These are phyloP conservation scores for Sarcophaga peregrina DNA, from an alignment of 1,140 invertebrate genomes.

Conservation along the genomic window DNA sequence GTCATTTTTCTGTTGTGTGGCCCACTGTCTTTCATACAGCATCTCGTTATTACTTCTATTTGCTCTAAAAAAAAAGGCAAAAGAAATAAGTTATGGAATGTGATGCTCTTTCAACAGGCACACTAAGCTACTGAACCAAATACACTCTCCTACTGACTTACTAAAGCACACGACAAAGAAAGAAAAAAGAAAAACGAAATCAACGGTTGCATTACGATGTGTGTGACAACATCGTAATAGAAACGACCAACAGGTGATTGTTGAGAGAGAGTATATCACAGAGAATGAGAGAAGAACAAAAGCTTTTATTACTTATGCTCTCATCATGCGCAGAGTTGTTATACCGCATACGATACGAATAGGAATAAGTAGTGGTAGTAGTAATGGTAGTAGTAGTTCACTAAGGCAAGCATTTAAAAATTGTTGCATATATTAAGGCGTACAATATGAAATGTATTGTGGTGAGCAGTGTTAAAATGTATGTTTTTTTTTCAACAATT, in stretches of 20 bases:
- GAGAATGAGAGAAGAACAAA: neutral
- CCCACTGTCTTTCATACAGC: neutral
- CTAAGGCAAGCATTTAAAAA: conserved; percentile 45
- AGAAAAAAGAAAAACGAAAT: neutral
- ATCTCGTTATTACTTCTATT: neutral
- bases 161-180: neutral
- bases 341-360: neutral
- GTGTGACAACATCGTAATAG: too few relatives aligned
- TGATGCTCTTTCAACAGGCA: neutral
- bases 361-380: neutral
- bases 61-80: neutral
- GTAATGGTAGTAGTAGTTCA: neutral
- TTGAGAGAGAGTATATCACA: neutral
- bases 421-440: conserved; percentile 61
- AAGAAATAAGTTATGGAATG: neutral
- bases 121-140: conserved; percentile 13
- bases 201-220: neutral
- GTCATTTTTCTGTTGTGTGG: neutral
- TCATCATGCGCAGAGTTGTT: conserved; percentile 3
- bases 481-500: conserved; percentile 9
- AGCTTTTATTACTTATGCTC: neutral
- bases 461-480: conserved; percentile 21
- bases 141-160: neutral
- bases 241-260: conserved; percentile 15
- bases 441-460: conserved; percentile 13